Evolutionary conservation across 2,888 invertebrate species (phyloP), one percentile per base, ranked within the genome.

Genomic region (Yponomeuta cagnagella): DNA sequence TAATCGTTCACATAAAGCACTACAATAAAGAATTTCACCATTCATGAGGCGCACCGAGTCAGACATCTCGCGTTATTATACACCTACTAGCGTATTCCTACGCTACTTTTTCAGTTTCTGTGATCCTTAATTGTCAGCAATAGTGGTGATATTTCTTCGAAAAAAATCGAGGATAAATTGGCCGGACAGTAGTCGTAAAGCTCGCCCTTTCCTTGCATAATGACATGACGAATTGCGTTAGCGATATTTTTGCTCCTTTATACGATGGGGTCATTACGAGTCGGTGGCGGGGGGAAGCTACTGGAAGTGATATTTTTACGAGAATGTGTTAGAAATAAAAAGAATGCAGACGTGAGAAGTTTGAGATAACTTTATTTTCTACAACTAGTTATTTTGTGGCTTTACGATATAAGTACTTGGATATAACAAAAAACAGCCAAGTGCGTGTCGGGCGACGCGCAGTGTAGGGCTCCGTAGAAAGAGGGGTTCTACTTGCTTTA

Each of bases 201-300:
- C 88, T 88, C 85, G 90, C 89, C 90, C 89, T 91, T 90, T 88
- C 87, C 89, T 85, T 91, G 91, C 90, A 91, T 91, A 92, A 91
- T 92, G 89, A 90, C 88, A 90, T 90, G 90, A 91, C 89, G 90
- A 89, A 92, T 90, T 89, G 88, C 90, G 86, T 81, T 87, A 84
- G 84, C 88, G 88, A 89, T 90, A 90, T 90, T 90, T 90, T 88
- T 87, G 85, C 88, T 83, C 86, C 87, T 88, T 88, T 87, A 88
- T 89, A 82, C 83, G 85, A 87, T 83, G 83, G 81, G 86, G 88
- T 88, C 88, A 88, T 89, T 90, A 89, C 80, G 82, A 79, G 82
- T 82, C 84, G 80, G 84, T 83, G 84, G 84, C 80, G 82, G 81
- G 82, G 77, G 77, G 80, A 81, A 79, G 78, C 76, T 74, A 77